These are phyloP conservation scores for Lottia scabra DNA, from an alignment of 2,888 invertebrate species.

Conservation along the genomic window DNA sequence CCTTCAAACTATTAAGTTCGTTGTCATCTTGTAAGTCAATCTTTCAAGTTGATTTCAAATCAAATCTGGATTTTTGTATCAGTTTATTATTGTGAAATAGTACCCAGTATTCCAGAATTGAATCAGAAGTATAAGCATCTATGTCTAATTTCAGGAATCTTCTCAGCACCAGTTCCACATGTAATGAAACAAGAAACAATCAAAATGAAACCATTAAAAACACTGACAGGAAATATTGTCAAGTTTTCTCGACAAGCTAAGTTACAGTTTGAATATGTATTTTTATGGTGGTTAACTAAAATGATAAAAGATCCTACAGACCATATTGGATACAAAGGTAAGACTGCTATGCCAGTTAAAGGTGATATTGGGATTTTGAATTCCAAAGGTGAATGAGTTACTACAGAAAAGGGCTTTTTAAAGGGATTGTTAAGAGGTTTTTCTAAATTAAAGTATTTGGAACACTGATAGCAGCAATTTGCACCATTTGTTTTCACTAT, in stretches of 20 bases:
- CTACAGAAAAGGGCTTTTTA: too few relatives aligned
- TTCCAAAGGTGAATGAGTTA: too few relatives aligned
- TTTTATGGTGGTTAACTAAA: conserved; percentile 52
- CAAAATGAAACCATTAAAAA: conserved; percentile 32
- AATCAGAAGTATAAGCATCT: conserved; percentile 2
- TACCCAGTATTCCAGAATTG: background rate
- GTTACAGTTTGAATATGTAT: conserved; percentile 56
- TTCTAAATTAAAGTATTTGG: too few relatives aligned
- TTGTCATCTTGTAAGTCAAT: too few relatives aligned
- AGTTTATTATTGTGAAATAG: background rate
- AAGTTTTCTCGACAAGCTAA: conserved; percentile 42
- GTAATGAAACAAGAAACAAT: conserved; percentile 49
- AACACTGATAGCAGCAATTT: too few relatives aligned
- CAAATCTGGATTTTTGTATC: background rate
- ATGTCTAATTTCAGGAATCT: conserved; percentile 38
- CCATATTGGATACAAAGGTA: conserved; percentile 54
- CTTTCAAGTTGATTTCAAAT: too few relatives aligned
- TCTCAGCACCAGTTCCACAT: conserved; percentile 43
- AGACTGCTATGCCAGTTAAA: too few relatives aligned
- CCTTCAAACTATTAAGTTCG: too few relatives aligned
- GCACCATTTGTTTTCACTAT: too few relatives aligned
- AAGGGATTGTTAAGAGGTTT: too few relatives aligned
- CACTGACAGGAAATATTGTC: conserved; percentile 32
- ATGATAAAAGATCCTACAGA: conserved; percentile 38
- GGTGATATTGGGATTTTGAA: too few relatives aligned